Percentiles rank a stretch among this genome's conserved stretches.
These are phyloP conservation scores for Dallia pectoralis DNA, from an alignment of 2,797 vertebrate species.

Conservation along the genomic window DNA sequence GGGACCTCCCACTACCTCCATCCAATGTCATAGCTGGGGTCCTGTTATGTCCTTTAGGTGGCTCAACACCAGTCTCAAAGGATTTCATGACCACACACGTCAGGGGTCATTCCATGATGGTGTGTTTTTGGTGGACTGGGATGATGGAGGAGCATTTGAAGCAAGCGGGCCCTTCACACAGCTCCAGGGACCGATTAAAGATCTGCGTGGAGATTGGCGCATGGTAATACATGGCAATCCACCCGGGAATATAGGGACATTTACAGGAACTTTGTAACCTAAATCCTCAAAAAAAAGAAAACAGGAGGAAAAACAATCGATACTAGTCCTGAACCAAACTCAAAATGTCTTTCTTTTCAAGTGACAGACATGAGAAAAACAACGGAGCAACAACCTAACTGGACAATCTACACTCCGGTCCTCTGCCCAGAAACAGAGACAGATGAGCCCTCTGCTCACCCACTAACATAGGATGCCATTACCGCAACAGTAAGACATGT, in stretches of 20 bases:
- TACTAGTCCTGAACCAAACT: neutral
- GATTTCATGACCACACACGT: conserved; percentile 25
- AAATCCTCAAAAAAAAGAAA: neutral
- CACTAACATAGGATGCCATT: neutral
- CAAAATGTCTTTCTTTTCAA: too few relatives aligned
- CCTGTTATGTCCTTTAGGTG: too few relatives aligned
- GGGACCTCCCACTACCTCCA: conserved; percentile 16
- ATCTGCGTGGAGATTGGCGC: too few relatives aligned
- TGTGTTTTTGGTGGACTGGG: too few relatives aligned
- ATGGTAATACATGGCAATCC: too few relatives aligned
- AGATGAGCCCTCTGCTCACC: neutral
- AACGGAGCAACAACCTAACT: neutral
- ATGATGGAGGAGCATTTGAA: too few relatives aligned
- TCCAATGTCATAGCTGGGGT: too few relatives aligned
- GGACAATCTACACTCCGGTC: neutral
- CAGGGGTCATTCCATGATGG: too few relatives aligned
- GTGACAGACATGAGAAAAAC: neutral
- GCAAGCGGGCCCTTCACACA: too few relatives aligned
- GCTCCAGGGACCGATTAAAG: too few relatives aligned
- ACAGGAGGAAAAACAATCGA: neutral
- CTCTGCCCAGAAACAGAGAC: neutral
- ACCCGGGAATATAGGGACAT: too few relatives aligned
- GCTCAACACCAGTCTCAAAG: conserved; percentile 12
- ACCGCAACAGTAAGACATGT: neutral
- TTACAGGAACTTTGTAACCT: too few relatives aligned